Conservation (phyloP, 1,140 invertebrate genomes). For the Lanistes nyassanus region DNA sequence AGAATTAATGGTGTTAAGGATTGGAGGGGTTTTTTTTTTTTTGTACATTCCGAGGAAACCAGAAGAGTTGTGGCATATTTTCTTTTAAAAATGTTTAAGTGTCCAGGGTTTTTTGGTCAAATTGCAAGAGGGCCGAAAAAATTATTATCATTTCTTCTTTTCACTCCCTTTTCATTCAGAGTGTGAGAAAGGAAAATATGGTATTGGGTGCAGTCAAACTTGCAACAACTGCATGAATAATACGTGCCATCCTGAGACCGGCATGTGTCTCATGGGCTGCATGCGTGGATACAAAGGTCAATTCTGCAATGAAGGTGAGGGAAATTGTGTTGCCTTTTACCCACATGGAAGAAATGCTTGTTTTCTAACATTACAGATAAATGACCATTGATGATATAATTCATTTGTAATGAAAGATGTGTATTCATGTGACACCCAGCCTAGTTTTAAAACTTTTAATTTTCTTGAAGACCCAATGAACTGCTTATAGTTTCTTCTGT, state of each 20-base stretch:
- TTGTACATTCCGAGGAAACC: no score
- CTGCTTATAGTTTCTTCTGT: no score
- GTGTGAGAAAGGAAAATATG: conserved; percentile 40
- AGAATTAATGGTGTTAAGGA: no score
- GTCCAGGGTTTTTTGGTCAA: no score
- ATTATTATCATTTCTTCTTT: neutral
- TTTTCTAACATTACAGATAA: neutral
- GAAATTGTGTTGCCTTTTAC: neutral
- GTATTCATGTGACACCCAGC: no score
- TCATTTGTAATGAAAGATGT: no score
- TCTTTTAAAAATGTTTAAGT: no score
- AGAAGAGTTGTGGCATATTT: no score
- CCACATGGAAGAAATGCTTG: neutral
- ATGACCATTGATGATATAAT: neutral
- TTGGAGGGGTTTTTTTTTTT: no score
- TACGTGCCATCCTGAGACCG: conserved; percentile 44
- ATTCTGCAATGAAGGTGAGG: conserved; percentile 41
- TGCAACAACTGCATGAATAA: conserved; percentile 42
- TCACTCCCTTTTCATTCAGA: conserved; percentile 19
- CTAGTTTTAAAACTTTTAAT: no score
- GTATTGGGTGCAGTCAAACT: conserved; percentile 28
- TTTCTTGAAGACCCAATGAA: no score
- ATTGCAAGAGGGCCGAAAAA: no score
- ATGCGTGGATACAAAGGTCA: conserved; percentile 38
- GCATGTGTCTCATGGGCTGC: conserved; percentile 43